Percentiles rank a stretch among this genome's conserved stretches.
Conservation (phyloP, 2,888 invertebrate species). For the Dicycla oo region DNA sequence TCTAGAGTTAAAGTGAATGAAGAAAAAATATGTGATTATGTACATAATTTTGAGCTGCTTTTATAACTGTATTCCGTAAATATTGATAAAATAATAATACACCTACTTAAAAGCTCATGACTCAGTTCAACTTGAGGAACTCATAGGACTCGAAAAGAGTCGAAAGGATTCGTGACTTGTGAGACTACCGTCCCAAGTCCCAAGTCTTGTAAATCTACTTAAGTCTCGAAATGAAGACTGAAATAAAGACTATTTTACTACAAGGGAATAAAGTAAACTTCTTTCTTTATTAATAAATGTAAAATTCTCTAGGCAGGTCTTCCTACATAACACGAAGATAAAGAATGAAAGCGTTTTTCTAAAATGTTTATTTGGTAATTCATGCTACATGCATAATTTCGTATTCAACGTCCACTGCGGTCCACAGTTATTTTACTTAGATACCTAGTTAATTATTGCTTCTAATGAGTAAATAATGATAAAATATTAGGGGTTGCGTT, state of each 20-base stretch:
- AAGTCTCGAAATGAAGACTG: no score
- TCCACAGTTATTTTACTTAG: constrained; percentile 73
- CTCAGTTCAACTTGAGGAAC: neutral
- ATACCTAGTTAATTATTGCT: constrained; percentile 73
- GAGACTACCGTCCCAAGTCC: no score
- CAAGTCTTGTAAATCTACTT: neutral
- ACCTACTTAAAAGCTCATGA: neutral
- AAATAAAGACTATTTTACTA: no score
- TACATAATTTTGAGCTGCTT: neutral
- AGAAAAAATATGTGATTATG: no score
- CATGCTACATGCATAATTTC: neutral
- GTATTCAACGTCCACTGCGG: constrained; percentile 27
- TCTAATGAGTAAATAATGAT: constrained; percentile 76
- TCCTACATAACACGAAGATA: no score
- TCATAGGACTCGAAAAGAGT: neutral
- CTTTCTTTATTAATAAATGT: no score
- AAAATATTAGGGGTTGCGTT: constrained; percentile 72
- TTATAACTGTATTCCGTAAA: neutral
- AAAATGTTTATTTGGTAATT: neutral
- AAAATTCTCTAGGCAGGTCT: no score
- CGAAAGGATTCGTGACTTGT: no score
- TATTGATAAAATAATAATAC: neutral
- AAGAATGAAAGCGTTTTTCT: neutral
- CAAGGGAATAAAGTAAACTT: no score
- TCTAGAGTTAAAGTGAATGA: no score